Evolutionary conservation across 2,113 vertebrate species (phyloP).

Genomic region (Ailuropoda melanoleuca): DNA sequence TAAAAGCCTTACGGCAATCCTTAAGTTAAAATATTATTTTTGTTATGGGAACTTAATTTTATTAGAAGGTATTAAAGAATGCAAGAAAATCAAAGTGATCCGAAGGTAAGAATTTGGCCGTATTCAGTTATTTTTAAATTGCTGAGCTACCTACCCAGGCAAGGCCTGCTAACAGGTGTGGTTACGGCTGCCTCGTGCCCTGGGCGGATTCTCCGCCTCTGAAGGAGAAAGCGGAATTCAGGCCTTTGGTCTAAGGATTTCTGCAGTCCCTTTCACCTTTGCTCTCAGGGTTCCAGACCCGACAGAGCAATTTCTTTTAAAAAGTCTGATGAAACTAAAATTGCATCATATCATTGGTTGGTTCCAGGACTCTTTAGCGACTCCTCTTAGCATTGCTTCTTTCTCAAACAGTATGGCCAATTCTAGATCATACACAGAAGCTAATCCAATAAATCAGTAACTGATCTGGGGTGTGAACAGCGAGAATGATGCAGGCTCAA

Average conservation of each 20-base stretch:
- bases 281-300: neutral
- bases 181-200: rapidly evolving
- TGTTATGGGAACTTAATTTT: conserved; percentile 21
- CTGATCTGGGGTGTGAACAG: neutral
- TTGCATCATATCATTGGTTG: neutral
- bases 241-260: neutral
- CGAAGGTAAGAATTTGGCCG: neutral
- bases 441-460: neutral
- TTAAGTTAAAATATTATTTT: conserved; percentile 13
- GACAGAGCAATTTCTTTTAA: neutral
- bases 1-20: neutral
- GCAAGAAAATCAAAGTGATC: neutral
- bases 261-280: neutral
- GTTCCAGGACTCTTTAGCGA: neutral
- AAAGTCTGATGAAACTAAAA: neutral
- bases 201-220: neutral
- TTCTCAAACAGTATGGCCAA: neutral
- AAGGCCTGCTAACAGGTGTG: neutral
- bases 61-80: conserved; percentile 5
- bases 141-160: neutral
- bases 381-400: neutral
- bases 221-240: neutral
- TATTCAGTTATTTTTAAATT: neutral
- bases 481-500: neutral
- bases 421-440: neutral